These are phyloP conservation scores for Poeciliopsis presidionis DNA, from an alignment of 2,797 vertebrate species.

Conservation along the genomic window DNA sequence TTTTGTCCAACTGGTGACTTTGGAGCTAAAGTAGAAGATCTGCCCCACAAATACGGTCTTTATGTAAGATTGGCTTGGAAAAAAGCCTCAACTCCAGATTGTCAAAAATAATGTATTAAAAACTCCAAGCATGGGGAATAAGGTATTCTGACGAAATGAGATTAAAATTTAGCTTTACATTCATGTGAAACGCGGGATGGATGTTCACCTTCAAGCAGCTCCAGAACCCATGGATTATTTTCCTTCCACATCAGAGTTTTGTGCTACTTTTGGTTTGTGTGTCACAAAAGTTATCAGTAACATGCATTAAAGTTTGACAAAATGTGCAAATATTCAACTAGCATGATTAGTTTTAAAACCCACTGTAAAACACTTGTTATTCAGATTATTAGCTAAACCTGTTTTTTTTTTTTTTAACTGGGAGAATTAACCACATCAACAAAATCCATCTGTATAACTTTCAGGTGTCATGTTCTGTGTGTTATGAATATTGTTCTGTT, in stretches of 20 bases:
- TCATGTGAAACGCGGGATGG: neutral
- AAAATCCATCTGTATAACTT: neutral
- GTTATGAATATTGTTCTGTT: constrained; percentile 17
- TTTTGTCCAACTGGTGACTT: neutral
- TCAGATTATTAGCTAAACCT: neutral
- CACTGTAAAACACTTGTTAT: neutral
- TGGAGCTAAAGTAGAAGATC: neutral
- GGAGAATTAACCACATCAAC: neutral
- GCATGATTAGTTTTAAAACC: neutral
- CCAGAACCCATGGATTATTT: neutral
- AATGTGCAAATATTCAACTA: neutral
- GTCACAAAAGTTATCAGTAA: neutral
- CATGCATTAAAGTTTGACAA: neutral
- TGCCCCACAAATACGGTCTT: neutral
- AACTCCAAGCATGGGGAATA: neutral
- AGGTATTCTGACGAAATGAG: neutral
- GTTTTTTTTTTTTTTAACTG: neutral
- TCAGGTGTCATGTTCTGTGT: constrained; percentile 5
- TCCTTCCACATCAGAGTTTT: neutral
- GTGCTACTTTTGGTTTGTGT: neutral
- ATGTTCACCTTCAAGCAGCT: neutral
- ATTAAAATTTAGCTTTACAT: neutral
- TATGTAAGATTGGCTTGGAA: neutral
- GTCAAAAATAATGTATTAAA: neutral
- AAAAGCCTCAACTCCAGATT: neutral